phyloP scores from a whole-genome alignment of 2,888 invertebrate species.

The Calliphora vomitoria region DNA sequence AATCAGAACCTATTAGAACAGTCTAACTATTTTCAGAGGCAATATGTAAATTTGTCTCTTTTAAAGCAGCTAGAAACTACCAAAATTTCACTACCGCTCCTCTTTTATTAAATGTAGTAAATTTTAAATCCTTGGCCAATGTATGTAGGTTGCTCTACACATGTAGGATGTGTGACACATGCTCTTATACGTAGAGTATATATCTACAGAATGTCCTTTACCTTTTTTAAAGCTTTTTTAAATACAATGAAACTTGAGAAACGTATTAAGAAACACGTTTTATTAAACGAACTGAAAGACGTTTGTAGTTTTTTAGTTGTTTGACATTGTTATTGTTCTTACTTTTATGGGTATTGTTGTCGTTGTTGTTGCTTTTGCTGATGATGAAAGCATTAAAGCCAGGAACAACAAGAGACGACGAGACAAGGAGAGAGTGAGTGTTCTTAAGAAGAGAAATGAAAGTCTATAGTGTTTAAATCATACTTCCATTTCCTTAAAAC shows the following conservation, averaged over 20 bases:
- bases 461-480: neutral
- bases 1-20: no score
- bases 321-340: neutral
- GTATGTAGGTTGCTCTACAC: no score
- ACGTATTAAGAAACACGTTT: neutral
- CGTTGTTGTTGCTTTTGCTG: neutral
- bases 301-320: neutral
- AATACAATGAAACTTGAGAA: neutral
- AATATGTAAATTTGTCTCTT: no score
- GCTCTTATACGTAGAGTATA: no score
- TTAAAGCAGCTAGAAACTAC: no score
- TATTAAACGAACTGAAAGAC: slow-evolving; percentile 15
- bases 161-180: no score
- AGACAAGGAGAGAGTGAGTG: neutral
- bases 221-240: neutral
- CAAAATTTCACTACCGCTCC: no score
- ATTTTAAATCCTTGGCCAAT: no score
- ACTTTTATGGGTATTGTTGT: neutral
- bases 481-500: neutral
- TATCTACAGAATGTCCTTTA: neutral
- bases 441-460: neutral
- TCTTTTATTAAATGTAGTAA: no score
- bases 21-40: no score
- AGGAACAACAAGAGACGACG: neutral
- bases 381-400: neutral